A percentile compares a stretch with the other conserved stretches of the same genome.
Conservation (phyloP, 2,113 vertebrate species). For the Meleagris gallopavo region DNA sequence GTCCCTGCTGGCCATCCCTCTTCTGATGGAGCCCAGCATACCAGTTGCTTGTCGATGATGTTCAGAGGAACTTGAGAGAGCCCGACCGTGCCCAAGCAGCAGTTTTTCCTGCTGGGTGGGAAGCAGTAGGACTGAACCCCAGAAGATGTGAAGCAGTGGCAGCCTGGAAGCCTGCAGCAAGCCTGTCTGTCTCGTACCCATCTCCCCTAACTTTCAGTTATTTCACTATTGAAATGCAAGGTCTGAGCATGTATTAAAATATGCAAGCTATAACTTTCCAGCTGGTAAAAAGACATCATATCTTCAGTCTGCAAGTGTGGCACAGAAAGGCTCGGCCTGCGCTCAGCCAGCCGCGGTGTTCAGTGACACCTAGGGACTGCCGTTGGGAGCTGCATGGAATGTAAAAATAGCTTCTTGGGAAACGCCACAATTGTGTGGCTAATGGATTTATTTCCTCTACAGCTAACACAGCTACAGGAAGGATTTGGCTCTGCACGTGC, state of each 20-base stretch:
- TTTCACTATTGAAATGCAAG: background rate
- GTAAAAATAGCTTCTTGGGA: background rate
- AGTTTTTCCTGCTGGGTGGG: background rate
- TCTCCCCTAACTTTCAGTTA: background rate
- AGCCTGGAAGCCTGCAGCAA: too few relatives aligned
- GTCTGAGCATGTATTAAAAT: background rate
- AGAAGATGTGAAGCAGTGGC: background rate
- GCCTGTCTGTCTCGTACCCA: too few relatives aligned
- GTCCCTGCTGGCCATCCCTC: too few relatives aligned
- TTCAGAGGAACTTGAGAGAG: background rate
- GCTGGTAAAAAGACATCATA: accelerated
- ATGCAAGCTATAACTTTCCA: background rate
- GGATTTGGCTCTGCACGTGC: background rate
- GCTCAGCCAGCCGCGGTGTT: slow-evolving; percentile 45
- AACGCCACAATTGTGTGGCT: background rate
- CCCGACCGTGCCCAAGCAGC: background rate
- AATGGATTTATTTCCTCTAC: background rate
- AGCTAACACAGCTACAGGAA: background rate
- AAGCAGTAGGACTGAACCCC: background rate
- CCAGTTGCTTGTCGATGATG: background rate
- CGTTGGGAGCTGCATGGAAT: slow-evolving; percentile 6
- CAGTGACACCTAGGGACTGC: slow-evolving; percentile 75
- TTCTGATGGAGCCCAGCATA: too few relatives aligned
- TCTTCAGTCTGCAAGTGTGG: background rate
- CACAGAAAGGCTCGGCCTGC: background rate